phyloP scores from a whole-genome alignment of 2,888 invertebrate species.

The Carabus problematicus region DNA sequence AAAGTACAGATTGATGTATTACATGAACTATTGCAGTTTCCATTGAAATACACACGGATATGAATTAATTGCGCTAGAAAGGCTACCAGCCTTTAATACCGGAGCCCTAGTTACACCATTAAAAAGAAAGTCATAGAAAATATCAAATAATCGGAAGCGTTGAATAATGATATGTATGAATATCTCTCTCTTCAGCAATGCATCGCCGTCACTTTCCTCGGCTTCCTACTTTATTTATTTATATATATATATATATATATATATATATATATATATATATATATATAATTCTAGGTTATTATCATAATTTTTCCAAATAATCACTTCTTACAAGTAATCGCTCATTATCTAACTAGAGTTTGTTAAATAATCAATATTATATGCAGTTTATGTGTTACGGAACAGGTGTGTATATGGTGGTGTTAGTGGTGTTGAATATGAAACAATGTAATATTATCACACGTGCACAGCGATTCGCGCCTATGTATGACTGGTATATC shows the following conservation, averaged over 20 bases:
- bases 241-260: conserved; percentile 20
- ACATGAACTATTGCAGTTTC: conserved; percentile 12
- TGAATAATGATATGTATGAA: conserved; percentile 19
- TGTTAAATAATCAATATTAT: too few relatives aligned
- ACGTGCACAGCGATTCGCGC: too few relatives aligned
- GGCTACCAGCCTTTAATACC: conserved; percentile 29
- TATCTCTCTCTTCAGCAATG: conserved; percentile 6
- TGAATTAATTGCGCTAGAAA: conserved; percentile 38
- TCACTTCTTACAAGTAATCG: too few relatives aligned
- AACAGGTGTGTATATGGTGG: too few relatives aligned
- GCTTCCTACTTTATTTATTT: conserved; percentile 1
- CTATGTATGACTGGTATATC: too few relatives aligned
- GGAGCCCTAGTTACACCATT: conserved; percentile 40
- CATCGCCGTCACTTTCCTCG: conserved; percentile 23
- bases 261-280: conserved; percentile 9
- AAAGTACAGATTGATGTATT: too few relatives aligned
- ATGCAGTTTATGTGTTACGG: too few relatives aligned
- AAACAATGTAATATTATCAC: too few relatives aligned
- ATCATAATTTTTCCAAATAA: too few relatives aligned
- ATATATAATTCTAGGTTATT: neutral
- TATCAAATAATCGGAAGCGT: conserved; percentile 38
- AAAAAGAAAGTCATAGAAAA: conserved; percentile 41
- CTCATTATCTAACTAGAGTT: too few relatives aligned
- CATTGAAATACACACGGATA: conserved; percentile 30
- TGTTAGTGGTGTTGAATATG: too few relatives aligned